Evolutionary conservation across 35 echinoderm and acorn worm species (phyloP).

Genomic region (Eucidaris tribuloides): DNA sequence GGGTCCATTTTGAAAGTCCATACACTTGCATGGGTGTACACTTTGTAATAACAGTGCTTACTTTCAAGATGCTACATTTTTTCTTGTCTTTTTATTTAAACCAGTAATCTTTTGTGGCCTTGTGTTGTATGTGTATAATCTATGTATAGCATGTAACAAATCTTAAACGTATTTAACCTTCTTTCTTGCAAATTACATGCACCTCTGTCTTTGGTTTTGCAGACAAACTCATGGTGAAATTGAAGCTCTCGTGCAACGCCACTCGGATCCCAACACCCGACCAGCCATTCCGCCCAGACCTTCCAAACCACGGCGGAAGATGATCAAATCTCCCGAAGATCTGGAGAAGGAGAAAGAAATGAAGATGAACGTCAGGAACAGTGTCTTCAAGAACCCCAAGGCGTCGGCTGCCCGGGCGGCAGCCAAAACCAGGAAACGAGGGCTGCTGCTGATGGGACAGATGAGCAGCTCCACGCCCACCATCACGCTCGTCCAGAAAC

Average conservation of each 20-base stretch:
- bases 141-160: too few species aligned
- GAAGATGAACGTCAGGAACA: not conserved
- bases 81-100: too few species aligned
- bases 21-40: too few species aligned
- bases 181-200: too few species aligned
- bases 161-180: too few species aligned
- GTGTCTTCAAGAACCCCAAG: not conserved
- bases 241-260: conserved; percentile 18
- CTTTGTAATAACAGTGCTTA: too few species aligned
- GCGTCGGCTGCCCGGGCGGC: not conserved
- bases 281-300: not conserved
- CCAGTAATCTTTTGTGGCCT: too few species aligned
- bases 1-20: too few species aligned
- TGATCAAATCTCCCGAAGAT: too few species aligned
- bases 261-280: conserved; percentile 14
- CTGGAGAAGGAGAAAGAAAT: not conserved
- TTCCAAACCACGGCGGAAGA: conserved; percentile 3
- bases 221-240: conserved; percentile 10
- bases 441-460: not conserved
- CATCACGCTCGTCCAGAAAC: not conserved
- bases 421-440: not conserved
- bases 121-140: too few species aligned
- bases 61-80: too few species aligned
- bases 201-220: not conserved
- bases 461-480: not conserved